These are phyloP conservation scores for Trichonephila clavata DNA, from an alignment of 1,140 invertebrate species.

Conservation along the genomic window DNA sequence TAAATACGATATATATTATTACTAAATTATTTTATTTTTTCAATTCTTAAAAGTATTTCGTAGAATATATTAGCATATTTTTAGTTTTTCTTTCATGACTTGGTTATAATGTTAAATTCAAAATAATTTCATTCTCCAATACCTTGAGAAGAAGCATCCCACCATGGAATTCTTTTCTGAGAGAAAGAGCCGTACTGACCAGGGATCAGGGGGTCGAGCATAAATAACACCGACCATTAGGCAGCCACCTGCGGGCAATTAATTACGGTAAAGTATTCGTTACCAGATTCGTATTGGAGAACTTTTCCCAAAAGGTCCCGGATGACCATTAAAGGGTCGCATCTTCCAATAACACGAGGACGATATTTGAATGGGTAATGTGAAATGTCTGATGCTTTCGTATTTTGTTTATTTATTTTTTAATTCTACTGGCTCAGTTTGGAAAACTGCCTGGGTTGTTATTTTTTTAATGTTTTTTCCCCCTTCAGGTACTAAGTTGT, in stretches of 20 bases:
- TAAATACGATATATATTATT: no score
- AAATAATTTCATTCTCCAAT: background rate
- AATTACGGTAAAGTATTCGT: constrained; percentile 49
- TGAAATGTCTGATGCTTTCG: background rate
- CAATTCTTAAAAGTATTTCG: no score
- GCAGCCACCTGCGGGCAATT: constrained; percentile 54
- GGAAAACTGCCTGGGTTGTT: background rate
- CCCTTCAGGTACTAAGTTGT: background rate
- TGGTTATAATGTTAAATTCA: no score
- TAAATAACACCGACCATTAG: constrained; percentile 54
- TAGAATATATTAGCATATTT: no score
- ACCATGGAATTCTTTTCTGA: background rate
- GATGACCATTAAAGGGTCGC: constrained; percentile 48
- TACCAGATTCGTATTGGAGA: constrained; percentile 50
- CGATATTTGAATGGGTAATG: background rate
- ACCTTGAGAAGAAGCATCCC: background rate
- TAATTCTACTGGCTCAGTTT: background rate
- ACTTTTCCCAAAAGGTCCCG: background rate
- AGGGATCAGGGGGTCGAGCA: constrained; percentile 33
- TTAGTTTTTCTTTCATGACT: no score
- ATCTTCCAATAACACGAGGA: background rate
- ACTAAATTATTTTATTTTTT: no score
- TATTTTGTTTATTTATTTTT: background rate
- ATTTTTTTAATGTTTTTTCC: background rate
- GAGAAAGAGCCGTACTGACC: background rate